phyloP scores from a whole-genome alignment of 2,888 invertebrate species.

The Plagiodera versicolora region DNA sequence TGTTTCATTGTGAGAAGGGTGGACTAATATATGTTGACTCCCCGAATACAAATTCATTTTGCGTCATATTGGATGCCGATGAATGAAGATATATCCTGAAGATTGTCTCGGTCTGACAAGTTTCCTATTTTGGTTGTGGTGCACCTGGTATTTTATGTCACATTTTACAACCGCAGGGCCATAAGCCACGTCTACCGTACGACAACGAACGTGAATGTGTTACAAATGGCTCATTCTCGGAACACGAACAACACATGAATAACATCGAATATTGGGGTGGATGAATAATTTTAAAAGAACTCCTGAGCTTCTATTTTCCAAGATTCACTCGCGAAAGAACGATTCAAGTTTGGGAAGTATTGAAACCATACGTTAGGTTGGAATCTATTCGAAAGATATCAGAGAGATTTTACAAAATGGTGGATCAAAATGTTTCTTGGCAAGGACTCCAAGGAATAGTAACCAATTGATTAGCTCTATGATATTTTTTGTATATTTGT shows the following conservation, averaged over 20 bases:
- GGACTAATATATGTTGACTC: too few relatives aligned
- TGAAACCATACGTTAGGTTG: conserved; percentile 32
- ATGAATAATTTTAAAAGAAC: conserved; percentile 37
- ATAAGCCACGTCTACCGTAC: conserved; percentile 52
- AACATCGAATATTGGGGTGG: conserved; percentile 40
- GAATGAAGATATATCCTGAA: conserved; percentile 22
- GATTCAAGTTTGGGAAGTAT: conserved; percentile 31
- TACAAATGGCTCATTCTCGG: conserved; percentile 56
- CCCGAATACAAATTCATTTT: too few relatives aligned
- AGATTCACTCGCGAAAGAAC: conserved; percentile 28
- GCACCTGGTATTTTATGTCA: conserved; percentile 44
- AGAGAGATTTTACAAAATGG: conserved; percentile 23
- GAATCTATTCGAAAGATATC: conserved; percentile 29
- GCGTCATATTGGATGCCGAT: neutral
- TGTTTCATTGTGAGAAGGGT: too few relatives aligned
- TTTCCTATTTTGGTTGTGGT: conserved; percentile 29
- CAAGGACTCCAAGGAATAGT: too few relatives aligned
- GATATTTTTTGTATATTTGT: too few relatives aligned
- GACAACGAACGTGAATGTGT: conserved; percentile 52
- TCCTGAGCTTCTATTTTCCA: conserved; percentile 17
- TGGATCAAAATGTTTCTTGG: too few relatives aligned
- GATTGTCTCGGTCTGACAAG: conserved; percentile 23
- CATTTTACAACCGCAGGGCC: conserved; percentile 51
- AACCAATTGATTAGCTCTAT: too few relatives aligned
- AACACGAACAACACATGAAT: conserved; percentile 52